Conservation (phyloP, 2,888 invertebrate genomes). For the Drosophila neotestacea region DNA sequence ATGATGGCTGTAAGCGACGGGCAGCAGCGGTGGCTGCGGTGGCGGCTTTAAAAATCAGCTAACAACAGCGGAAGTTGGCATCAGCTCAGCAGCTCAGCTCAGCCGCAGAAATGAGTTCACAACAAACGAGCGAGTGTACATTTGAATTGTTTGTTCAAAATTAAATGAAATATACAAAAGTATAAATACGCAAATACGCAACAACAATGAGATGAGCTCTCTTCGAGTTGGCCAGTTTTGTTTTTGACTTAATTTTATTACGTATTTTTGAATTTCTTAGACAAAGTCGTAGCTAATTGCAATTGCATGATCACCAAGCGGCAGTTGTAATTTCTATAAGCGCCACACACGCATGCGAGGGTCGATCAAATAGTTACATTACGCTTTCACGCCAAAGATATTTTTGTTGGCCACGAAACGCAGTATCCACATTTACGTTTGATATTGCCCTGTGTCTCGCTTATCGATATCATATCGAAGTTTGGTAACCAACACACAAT, state of each 20-base stretch:
- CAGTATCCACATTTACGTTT: not conserved
- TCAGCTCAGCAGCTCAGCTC: slow-evolving; percentile 45
- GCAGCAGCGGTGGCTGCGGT: slow-evolving; percentile 27
- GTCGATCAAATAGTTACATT: not conserved
- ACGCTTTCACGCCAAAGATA: not conserved
- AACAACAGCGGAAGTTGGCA: slow-evolving; percentile 73
- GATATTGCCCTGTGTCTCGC: not conserved
- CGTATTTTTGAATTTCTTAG: slow-evolving; percentile 56
- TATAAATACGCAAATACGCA: slow-evolving; percentile 51
- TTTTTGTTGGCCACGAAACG: not conserved
- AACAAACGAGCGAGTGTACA: slow-evolving; percentile 36
- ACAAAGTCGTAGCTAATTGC: slow-evolving; percentile 60
- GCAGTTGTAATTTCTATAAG: slow-evolving; percentile 54
- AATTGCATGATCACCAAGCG: slow-evolving; percentile 71
- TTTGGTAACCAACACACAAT: not conserved
- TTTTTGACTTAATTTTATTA: slow-evolving; percentile 70
- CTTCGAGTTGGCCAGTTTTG: slow-evolving; percentile 57
- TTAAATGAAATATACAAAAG: slow-evolving; percentile 37
- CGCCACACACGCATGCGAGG: slow-evolving; percentile 43
- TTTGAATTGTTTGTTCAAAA: slow-evolving; percentile 43
- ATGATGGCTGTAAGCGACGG: slow-evolving; percentile 66
- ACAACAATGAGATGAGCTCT: slow-evolving; percentile 53
- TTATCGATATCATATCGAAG: slow-evolving; percentile 2
- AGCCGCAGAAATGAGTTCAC: slow-evolving; percentile 71
- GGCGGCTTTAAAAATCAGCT: slow-evolving; percentile 38